Conservation (phyloP, 2,113 vertebrate genomes). For the Caracal caracal region DNA sequence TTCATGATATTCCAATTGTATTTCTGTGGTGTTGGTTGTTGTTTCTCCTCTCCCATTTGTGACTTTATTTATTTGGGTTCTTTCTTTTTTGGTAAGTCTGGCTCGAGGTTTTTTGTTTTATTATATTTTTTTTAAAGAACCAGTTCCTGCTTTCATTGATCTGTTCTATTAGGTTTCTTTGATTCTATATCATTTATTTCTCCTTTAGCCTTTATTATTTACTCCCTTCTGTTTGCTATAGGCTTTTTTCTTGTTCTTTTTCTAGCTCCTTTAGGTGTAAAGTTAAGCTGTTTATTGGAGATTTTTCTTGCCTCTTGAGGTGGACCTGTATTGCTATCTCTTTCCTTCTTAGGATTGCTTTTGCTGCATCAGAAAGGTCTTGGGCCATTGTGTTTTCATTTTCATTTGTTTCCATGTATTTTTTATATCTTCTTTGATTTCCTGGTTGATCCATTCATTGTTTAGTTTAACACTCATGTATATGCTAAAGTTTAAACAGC, state of each 20-base stretch:
- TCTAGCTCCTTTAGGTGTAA: background rate
- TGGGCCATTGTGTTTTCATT: background rate
- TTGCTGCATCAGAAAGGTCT: background rate
- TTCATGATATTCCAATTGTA: no score
- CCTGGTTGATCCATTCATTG: background rate
- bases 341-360: background rate
- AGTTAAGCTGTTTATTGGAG: background rate
- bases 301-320: background rate
- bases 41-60: no score
- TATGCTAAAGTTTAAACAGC: no score
- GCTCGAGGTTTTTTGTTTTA: no score
- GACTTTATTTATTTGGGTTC: no score
- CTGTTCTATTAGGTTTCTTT: background rate
- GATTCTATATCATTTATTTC: background rate
- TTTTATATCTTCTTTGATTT: background rate
- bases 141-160: background rate
- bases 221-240: background rate
- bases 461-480: background rate
- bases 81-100: no score
- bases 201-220: background rate
- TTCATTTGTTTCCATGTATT: background rate
- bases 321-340: background rate
- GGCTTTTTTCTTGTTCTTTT: background rate
- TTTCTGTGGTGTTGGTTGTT: no score
- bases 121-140: no score